Conservation (phyloP, 2,797 vertebrate species). For the Lutjanus argentimaculatus region DNA sequence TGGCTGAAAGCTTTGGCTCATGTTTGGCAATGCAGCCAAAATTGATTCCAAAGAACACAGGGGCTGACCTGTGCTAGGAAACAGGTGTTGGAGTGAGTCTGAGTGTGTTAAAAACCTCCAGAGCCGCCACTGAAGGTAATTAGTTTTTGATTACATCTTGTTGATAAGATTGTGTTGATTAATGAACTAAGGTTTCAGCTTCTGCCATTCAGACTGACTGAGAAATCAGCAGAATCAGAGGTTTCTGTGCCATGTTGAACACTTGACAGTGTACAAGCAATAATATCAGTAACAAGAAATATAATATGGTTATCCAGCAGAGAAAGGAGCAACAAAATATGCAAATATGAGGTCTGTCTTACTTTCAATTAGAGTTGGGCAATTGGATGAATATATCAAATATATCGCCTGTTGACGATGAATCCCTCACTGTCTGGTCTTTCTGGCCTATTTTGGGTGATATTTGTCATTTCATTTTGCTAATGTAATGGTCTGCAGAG, state of each 20-base stretch:
- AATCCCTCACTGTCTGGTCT: no score
- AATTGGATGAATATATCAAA: no score
- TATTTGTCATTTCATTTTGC: no score
- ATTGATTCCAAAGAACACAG: no score
- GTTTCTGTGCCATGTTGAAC: not conserved
- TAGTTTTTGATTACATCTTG: constrained; percentile 22
- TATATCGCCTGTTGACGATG: no score
- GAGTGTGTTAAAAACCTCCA: not conserved
- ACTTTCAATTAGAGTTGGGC: no score
- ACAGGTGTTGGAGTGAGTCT: not conserved
- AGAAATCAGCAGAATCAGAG: constrained; percentile 3
- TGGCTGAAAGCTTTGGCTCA: not conserved
- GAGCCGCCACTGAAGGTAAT: constrained; percentile 4
- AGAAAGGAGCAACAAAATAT: constrained; percentile 7
- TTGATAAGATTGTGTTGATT: constrained; percentile 32
- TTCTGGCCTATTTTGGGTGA: no score
- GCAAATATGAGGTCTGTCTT: not conserved
- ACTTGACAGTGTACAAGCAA: not conserved
- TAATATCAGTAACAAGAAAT: not conserved
- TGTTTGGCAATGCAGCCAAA: not conserved
- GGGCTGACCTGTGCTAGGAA: no score
- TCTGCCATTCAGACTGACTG: not conserved
- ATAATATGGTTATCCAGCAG: not conserved
- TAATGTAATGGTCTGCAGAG: no score
- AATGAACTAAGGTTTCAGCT: constrained; percentile 12